phyloP scores from a whole-genome alignment of 2,113 vertebrate species.

The Cinclus mexicanus region DNA sequence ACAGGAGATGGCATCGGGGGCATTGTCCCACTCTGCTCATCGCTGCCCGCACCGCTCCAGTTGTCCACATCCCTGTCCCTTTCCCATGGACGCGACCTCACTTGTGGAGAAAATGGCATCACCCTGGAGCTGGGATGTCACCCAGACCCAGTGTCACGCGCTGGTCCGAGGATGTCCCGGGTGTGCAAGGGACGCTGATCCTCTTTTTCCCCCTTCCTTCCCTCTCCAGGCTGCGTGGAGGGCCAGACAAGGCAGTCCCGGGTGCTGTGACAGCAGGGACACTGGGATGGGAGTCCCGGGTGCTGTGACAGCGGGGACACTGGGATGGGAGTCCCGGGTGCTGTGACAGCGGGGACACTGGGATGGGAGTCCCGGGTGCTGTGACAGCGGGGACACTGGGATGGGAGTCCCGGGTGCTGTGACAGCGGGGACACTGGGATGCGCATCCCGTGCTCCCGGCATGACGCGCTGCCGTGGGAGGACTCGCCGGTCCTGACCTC shows the following conservation, averaged over 20 bases:
- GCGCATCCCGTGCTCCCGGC: not conserved
- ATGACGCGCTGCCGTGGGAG: not conserved
- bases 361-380: accelerated
- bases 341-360: not conserved
- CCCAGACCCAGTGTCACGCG: not conserved
- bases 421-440: not conserved
- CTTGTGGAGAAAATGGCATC: not conserved
- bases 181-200: not conserved
- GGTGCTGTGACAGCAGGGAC: not conserved
- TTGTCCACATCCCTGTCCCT: not conserved
- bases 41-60: not conserved
- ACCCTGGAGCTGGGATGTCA: not conserved
- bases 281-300: accelerated
- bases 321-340: accelerated
- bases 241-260: not conserved
- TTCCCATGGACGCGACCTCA: not conserved
- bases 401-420: accelerated
- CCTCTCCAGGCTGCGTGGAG: not conserved
- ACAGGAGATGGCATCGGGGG: too few relatives aligned
- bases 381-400: not conserved
- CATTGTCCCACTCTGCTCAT: not conserved
- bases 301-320: accelerated
- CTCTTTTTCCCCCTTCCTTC: not conserved
- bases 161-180: not conserved
- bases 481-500: not conserved